Percentiles rank a stretch among this genome's conserved stretches.
Evolutionary conservation across 2,888 invertebrate species (phyloP).

Genomic region (Drosophila ezoana): DNA sequence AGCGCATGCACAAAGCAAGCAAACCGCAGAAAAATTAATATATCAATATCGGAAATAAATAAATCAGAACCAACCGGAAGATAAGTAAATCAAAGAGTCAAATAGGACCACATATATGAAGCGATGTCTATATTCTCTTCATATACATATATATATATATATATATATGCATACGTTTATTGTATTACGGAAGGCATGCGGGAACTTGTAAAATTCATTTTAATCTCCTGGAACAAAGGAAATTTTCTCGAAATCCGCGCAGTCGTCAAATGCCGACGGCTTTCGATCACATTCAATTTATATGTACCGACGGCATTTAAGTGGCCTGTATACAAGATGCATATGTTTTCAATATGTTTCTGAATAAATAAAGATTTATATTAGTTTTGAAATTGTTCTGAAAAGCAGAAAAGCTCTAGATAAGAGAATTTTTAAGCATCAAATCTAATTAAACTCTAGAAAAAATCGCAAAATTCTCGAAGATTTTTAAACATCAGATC

Average conservation of each 20-base stretch:
- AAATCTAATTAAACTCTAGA: no score
- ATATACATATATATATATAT: neutral
- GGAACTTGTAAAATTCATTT: conserved; percentile 11
- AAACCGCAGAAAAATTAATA: conserved; percentile 1
- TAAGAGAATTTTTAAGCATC: no score
- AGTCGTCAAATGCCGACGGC: conserved; percentile 52
- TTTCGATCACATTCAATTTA: conserved; percentile 36
- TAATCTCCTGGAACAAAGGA: conserved; percentile 36
- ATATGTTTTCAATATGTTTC: neutral
- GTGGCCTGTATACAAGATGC: neutral
- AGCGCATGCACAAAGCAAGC: neutral
- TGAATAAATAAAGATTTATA: no score
- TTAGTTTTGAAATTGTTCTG: neutral
- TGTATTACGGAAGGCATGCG: conserved; percentile 29
- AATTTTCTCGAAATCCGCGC: conserved; percentile 8
- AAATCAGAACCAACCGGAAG: conserved; percentile 40
- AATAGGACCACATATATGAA: neutral
- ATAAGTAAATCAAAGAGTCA: conserved; percentile 20
- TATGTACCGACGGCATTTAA: conserved; percentile 8
- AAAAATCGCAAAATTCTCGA: no score
- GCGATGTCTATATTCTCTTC: neutral
- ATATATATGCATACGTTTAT: neutral
- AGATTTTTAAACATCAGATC: no score
- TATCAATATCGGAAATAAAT: conserved; percentile 46
- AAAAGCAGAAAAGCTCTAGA: neutral